phyloP scores from a whole-genome alignment of 1,140 invertebrate genomes.

The Euschistus heros region DNA sequence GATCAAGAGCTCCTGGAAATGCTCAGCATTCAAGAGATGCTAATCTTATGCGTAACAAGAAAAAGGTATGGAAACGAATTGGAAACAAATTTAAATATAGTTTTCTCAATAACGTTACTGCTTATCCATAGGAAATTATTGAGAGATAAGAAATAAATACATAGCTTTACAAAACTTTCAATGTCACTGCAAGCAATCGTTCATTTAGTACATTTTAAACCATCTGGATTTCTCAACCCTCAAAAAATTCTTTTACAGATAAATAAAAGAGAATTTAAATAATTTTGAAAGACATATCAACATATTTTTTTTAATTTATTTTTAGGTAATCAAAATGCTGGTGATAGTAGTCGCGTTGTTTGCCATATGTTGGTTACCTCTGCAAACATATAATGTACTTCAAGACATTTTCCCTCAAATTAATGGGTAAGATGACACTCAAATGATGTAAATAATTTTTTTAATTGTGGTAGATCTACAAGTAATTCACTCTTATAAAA shows the following conservation, averaged over 20 bases:
- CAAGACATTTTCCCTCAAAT: slow-evolving; percentile 41
- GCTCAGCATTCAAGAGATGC: slow-evolving; percentile 61
- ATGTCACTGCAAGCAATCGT: background rate
- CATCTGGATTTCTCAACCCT: background rate
- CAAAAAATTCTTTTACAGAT: too few species aligned
- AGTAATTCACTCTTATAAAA: too few species aligned
- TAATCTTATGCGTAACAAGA: slow-evolving; percentile 65
- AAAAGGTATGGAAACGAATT: slow-evolving; percentile 48
- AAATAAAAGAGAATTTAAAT: too few species aligned
- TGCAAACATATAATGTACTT: slow-evolving; percentile 64
- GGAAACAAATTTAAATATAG: background rate
- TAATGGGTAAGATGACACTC: slow-evolving; percentile 7
- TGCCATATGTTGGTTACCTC: slow-evolving; percentile 67
- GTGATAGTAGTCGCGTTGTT: slow-evolving; percentile 72
- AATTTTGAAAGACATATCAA: too few species aligned
- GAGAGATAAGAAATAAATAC: too few species aligned
- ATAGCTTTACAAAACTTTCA: too few species aligned
- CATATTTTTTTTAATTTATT: too few species aligned
- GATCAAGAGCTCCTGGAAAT: slow-evolving; percentile 60
- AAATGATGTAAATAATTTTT: too few species aligned
- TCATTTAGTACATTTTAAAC: background rate
- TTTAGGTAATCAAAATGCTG: slow-evolving; percentile 75
- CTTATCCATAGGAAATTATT: too few species aligned
- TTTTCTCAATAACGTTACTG: background rate
- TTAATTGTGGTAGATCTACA: too few species aligned